Base-by-base conservation (phyloP, 2,797 vertebrate species). In the Phalloptychus januarius region DNA sequence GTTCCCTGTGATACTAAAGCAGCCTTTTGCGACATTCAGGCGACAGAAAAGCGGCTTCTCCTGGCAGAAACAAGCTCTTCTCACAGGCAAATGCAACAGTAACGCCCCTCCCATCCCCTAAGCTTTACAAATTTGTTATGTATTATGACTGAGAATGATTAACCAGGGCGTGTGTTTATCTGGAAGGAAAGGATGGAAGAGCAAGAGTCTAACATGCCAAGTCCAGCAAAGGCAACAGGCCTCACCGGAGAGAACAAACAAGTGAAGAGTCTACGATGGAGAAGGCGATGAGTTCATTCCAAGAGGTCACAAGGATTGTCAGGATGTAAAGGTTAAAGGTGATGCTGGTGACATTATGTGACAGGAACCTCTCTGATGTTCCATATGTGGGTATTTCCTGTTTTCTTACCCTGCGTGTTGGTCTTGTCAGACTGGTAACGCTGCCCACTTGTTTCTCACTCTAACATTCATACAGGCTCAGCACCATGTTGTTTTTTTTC, bases 391-490 rank as follows among this genome's bases (percentile, higher is more conserved):
- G 56, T 36, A 56, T 25, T 42, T 74, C 15, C 42, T 72, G 13
- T 7, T 48, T 16, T 67, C 10, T 76, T 33, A 52, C 16, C 44
- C 42, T 38, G 12, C 0, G 25, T 11, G 18, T 4, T 67, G 33
- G 89, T 89, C 88, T 79, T 42, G 90, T 87, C 75, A 73, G 76
- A 87, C 93, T 33, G 69, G 92, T 80, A 31, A 48, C 50, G 65
- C 85, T 69, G 65, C 25, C 42, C 20, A 56, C 0, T 0, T 76
- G 72, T 79, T 79, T 79, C 36, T 13, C 6, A 8, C 61, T 36
- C 8, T 40, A 25, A 71, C 20, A 18, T 31, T 7, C 38, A 11
- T 52, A 16, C 46, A 83, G 73, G 88, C 67, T 86, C 78, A 84
- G 70, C 71, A 74, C 18, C 71, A n/a, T 44, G 23, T 40, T 75